Evolutionary conservation across 2,888 invertebrate genomes (phyloP), one percentile per base, ranked within the genome.

Genomic region (Drosophila ezoana): DNA sequence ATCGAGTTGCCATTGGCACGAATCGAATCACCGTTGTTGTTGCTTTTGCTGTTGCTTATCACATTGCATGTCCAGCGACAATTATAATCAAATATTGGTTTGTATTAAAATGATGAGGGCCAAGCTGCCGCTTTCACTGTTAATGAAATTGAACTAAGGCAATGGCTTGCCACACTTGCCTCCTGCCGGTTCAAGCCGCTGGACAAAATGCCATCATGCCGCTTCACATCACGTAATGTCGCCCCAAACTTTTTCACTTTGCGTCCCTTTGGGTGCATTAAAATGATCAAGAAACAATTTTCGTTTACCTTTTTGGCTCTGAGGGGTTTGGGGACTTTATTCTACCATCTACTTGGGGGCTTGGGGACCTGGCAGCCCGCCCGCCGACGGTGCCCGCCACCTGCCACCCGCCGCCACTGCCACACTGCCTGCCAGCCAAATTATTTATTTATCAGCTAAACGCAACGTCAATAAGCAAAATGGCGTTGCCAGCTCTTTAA

Each of bases 211-310:
- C 65, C 77, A 54, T 56, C 80, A 57, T 56, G 56, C 67, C 73
- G 20, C 52, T 57, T 47, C 72, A 49, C 74, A 85, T 79, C 82
- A 87, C 82, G 82, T 87, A 82, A 87, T 79, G 80, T 56, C 65
- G 44, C 45, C 41, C 41, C 49, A 69, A 85, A 76, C 58, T 81
- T 85, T 83, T 81, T 81, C 81, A 84, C 81, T 84, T 86, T 79
- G 67, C 47, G 77, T 72, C 80, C 87, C 87, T 88, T 89, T 89
- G 89, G 91, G 91, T 90, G 88, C 90, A 89, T 87, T 90, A 90
- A 90, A 91, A 89, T 90, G 91, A 91, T 91, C 91, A 91, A 90
- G 90, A 91, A 91, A 91, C 91, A 91, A 91, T 91, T 91, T 84
- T 90, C 85, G 84, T 85, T 87, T 88, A 89, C 83, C 87, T 84